Evolutionary conservation across 2,888 invertebrate species (phyloP).

Genomic region (Lasioglossum oenotherae): DNA sequence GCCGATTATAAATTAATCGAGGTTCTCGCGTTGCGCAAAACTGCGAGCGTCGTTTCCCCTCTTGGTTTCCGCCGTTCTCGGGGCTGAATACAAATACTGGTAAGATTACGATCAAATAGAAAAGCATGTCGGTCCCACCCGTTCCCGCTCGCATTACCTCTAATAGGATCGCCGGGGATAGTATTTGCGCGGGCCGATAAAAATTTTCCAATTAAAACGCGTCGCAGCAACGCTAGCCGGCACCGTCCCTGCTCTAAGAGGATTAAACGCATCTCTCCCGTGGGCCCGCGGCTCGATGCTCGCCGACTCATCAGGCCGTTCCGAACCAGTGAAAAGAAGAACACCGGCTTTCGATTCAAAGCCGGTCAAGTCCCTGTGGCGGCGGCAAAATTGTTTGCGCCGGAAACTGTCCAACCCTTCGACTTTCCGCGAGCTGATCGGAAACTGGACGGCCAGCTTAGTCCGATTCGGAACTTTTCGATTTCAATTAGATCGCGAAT

Average conservation of each 20-base stretch:
- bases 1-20: conserved; percentile 16
- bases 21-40: conserved; percentile 6
- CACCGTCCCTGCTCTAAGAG: conserved; percentile 30
- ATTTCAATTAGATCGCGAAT: no score
- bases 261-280: conserved; percentile 1
- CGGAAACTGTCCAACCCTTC: background rate
- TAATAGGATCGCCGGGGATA: conserved; percentile 34
- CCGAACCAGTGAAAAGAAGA: background rate
- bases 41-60: background rate
- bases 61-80: background rate
- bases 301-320: background rate
- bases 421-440: background rate
- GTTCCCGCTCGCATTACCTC: conserved; percentile 16
- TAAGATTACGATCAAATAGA: conserved; percentile 9
- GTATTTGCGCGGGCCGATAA: conserved; percentile 29
- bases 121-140: background rate
- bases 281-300: background rate
- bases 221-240: background rate
- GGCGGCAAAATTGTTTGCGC: background rate
- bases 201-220: conserved; percentile 64
- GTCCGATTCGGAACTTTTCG: no score
- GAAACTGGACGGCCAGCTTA: background rate
- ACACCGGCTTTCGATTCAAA: conserved; percentile 4
- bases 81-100: background rate
- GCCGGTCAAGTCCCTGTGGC: background rate